Evolutionary conservation across 2,888 invertebrate species (phyloP).

Genomic region (Meta bourneti): DNA sequence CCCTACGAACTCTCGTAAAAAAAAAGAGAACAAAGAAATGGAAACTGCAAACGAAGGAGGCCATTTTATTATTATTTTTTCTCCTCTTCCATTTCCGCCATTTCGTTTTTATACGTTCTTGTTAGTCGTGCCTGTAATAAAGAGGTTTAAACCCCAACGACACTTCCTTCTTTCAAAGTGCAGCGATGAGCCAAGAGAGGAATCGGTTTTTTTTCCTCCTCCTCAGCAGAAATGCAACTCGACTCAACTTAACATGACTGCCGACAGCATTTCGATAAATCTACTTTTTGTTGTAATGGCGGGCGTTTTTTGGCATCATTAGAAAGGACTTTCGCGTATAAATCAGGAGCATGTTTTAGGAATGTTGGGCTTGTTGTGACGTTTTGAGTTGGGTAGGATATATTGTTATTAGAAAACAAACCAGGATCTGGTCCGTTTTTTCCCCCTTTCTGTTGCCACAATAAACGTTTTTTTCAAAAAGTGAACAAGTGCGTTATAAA

Average conservation of each 20-base stretch:
- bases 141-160: constrained; percentile 34
- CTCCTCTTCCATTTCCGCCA: background rate
- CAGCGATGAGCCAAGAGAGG: background rate
- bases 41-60: background rate
- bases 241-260: constrained; percentile 11
- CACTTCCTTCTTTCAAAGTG: background rate
- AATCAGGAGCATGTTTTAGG: constrained; percentile 3
- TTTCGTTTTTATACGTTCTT: constrained; percentile 46
- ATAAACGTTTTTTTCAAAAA: background rate
- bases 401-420: background rate
- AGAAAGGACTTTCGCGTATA: constrained; percentile 27
- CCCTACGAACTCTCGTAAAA: constrained; percentile 19
- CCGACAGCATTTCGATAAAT: constrained; percentile 33
- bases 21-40: background rate
- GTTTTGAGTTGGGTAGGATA: background rate
- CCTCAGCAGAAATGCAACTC: background rate
- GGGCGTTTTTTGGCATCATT: constrained; percentile 38
- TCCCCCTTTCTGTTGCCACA: background rate
- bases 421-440: background rate
- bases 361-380: constrained; percentile 20
- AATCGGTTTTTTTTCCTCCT: background rate
- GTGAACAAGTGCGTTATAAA: background rate
- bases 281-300: constrained; percentile 34
- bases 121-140: constrained; percentile 35
- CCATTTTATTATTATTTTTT: background rate